Conservation (phyloP, 2,888 invertebrate species). For the Caenorhabditis macrosperma region DNA sequence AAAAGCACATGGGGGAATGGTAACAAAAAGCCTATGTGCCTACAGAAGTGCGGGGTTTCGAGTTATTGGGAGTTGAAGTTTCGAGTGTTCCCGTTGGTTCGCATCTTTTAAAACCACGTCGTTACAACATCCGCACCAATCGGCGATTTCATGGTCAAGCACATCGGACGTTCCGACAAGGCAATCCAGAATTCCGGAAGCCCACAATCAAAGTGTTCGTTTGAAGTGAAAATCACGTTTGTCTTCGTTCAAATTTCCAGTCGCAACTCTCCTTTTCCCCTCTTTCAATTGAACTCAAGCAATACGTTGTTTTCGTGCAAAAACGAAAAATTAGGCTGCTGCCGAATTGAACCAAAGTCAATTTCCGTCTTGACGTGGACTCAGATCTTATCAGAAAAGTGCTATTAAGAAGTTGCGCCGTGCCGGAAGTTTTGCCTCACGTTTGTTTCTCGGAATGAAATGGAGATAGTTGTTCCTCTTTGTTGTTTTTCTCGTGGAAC, state of each 20-base stretch:
- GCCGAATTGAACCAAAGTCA: background rate
- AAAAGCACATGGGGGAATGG: no score
- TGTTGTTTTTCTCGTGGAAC: background rate
- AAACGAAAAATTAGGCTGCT: background rate
- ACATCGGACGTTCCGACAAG: background rate
- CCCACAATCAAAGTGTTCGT: conserved; percentile 2
- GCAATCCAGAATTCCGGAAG: background rate
- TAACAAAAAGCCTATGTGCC: no score
- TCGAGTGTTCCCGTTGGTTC: no score
- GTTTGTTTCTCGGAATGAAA: background rate
- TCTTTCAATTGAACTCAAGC: background rate
- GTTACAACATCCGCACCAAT: no score
- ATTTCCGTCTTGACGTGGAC: conserved; percentile 1
- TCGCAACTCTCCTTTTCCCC: background rate
- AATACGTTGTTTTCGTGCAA: background rate
- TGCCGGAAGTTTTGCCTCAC: background rate
- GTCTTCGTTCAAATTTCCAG: background rate
- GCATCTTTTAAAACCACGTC: no score
- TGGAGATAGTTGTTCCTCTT: background rate
- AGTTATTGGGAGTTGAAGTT: no score
- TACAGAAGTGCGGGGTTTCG: no score
- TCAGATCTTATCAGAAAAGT: conserved; percentile 6
- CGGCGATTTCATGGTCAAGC: no score
- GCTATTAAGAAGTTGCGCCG: background rate
- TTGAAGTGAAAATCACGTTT: conserved; percentile 4